These are phyloP conservation scores for Aquatica leii DNA, from an alignment of 2,888 invertebrate species.

Conservation along the genomic window DNA sequence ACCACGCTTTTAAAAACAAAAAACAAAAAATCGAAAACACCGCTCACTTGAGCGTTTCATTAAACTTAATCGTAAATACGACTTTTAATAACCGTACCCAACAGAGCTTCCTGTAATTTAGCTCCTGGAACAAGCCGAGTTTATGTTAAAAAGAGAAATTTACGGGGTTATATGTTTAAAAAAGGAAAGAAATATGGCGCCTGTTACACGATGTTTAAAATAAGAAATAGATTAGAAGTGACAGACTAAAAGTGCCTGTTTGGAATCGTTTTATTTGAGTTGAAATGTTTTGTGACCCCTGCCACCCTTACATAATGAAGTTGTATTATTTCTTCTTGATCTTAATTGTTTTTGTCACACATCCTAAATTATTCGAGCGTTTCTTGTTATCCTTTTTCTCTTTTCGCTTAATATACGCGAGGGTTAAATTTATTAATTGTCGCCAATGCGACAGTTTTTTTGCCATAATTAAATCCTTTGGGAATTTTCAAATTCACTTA, in stretches of 20 bases:
- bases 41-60: slow-evolving; percentile 17
- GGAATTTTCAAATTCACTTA: too few relatives aligned
- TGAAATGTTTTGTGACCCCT: slow-evolving; percentile 36
- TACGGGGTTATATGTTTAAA: slow-evolving; percentile 20
- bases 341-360: slow-evolving; percentile 12
- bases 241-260: slow-evolving; percentile 33
- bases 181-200: slow-evolving; percentile 26
- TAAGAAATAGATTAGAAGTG: slow-evolving; percentile 33
- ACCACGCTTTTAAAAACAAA: slow-evolving; percentile 26
- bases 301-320: slow-evolving; percentile 34
- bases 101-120: slow-evolving; percentile 24
- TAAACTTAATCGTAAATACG: slow-evolving; percentile 10
- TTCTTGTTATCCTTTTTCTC: neutral
- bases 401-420: too few relatives aligned
- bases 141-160: slow-evolving; percentile 26
- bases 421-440: too few relatives aligned
- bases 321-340: slow-evolving; percentile 24
- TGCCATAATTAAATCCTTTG: too few relatives aligned
- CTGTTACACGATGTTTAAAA: slow-evolving; percentile 21
- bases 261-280: slow-evolving; percentile 34
- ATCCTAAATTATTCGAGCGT: slow-evolving; percentile 13
- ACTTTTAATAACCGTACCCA: slow-evolving; percentile 13
- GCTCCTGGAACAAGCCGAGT: slow-evolving; percentile 16
- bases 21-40: slow-evolving; percentile 23
- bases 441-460: too few relatives aligned